Percentiles rank a stretch among this genome's conserved stretches.
phyloP scores from a whole-genome alignment of 1,140 invertebrate genomes.

The Leptinotarsa lineolata region DNA sequence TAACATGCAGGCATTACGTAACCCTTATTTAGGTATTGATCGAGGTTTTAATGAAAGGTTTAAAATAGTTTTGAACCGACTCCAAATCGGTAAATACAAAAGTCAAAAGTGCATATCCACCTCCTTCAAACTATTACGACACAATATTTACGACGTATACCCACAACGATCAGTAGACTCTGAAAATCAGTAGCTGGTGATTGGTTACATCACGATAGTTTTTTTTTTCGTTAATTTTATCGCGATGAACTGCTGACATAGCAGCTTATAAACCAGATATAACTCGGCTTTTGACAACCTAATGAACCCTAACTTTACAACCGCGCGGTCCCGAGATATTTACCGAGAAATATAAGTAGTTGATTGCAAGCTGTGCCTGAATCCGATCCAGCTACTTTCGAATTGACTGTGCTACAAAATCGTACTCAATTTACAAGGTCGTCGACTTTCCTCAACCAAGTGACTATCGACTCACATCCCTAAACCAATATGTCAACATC shows the following conservation, averaged over 20 bases:
- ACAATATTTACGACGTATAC: neutral
- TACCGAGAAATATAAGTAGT: neutral
- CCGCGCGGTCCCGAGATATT: neutral
- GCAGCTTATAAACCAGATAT: neutral
- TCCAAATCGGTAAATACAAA: neutral
- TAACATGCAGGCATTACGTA: too few relatives aligned
- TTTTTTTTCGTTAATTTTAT: neutral
- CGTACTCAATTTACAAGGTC: neutral
- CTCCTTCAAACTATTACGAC: neutral
- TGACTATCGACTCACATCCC: neutral
- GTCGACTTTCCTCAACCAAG: neutral
- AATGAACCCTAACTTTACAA: neutral
- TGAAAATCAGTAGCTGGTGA: neutral
- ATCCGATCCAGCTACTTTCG: neutral
- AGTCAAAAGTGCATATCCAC: neutral
- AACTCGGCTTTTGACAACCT: too few relatives aligned
- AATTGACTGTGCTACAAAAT: too few relatives aligned
- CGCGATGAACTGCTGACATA: neutral
- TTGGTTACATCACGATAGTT: neutral
- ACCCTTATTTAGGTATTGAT: too few relatives aligned
- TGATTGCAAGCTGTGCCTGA: neutral
- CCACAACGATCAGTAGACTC: neutral
- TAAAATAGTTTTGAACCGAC: neutral
- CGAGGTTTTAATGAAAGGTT: neutral
- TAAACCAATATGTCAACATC: constrained; percentile 22